Conservation (phyloP, 53 echinoderm and acorn worm genomes). For the Paelopatides confundens region DNA sequence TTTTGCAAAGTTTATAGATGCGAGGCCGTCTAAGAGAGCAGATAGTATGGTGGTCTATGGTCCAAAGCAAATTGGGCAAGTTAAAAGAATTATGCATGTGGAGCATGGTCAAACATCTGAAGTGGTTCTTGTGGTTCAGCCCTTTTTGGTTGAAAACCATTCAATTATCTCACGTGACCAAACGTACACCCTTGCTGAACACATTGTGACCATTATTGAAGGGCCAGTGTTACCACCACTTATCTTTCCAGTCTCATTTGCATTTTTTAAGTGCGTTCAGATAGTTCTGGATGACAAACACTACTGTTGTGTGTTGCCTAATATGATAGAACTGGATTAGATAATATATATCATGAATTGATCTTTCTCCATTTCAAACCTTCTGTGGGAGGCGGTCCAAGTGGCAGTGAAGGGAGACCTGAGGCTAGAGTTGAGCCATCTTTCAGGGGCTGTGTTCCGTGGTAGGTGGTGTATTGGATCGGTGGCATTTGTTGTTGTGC, state of each 20-base stretch:
- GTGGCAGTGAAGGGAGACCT: too few relatives aligned
- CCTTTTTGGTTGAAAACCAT: neutral
- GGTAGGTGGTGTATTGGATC: too few relatives aligned
- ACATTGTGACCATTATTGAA: neutral
- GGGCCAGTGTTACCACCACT: conserved; percentile 1
- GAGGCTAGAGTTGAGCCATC: too few relatives aligned
- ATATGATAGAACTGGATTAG: conserved; percentile 23
- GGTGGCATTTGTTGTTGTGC: too few relatives aligned
- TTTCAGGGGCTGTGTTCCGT: too few relatives aligned
- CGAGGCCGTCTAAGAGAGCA: neutral
- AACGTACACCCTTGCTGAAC: neutral
- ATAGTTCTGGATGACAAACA: neutral
- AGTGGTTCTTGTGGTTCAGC: conserved; percentile 8
- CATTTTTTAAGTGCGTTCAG: conserved; percentile 27
- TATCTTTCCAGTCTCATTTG: neutral
- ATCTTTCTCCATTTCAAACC: too few relatives aligned
- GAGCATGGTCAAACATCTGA: neutral
- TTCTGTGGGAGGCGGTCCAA: too few relatives aligned
- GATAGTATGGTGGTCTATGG: neutral
- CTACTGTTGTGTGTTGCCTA: conserved; percentile 5
- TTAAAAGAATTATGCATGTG: neutral
- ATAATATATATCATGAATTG: too few relatives aligned
- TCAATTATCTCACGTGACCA: neutral
- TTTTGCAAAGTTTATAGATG: neutral
- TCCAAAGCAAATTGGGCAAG: neutral